These are phyloP conservation scores for Danio kyathit DNA, from an alignment of 2,797 vertebrate species.

Conservation along the genomic window DNA sequence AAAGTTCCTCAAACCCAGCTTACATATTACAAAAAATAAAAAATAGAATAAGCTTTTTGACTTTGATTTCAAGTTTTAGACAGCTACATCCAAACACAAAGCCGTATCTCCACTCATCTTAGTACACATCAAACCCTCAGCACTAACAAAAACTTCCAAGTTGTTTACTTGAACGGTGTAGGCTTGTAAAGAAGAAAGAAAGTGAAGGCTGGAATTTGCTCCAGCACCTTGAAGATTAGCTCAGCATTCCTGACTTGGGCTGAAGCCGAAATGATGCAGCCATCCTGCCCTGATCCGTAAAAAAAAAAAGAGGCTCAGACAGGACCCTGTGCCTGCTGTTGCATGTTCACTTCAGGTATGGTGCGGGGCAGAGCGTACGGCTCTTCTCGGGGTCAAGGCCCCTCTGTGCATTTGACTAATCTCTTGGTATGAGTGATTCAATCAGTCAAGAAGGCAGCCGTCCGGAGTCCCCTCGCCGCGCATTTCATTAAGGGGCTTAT, in stretches of 20 bases:
- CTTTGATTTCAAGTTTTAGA: not conserved
- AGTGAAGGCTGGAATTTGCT: conserved; percentile 61
- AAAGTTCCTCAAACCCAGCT: not conserved
- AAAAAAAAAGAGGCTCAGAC: conserved; percentile 36
- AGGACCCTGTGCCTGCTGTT: conserved; percentile 54
- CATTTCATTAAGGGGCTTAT: conserved; percentile 74
- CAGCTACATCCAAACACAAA: not conserved
- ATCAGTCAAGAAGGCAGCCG: conserved; percentile 71
- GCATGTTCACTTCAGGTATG: conserved; percentile 65
- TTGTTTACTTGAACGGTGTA: conserved; percentile 11
- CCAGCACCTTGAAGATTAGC: conserved; percentile 75
- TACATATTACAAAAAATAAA: not conserved
- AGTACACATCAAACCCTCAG: not conserved
- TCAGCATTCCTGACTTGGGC: conserved; percentile 65
- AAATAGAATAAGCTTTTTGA: not conserved
- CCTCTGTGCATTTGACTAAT: conserved; percentile 66
- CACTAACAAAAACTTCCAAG: not conserved
- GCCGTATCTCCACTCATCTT: not conserved
- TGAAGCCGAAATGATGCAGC: conserved; percentile 49
- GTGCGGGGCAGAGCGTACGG: conserved; percentile 51
- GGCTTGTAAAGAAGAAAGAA: conserved; percentile 26
- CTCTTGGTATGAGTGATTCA: conserved; percentile 72
- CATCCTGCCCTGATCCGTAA: conserved; percentile 39
- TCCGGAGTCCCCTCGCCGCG: conserved; percentile 60
- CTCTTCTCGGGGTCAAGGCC: conserved; percentile 63